Conservation (phyloP, 1,140 invertebrate genomes). For the fruit fly (Drosophila melanogaster) region DNA sequence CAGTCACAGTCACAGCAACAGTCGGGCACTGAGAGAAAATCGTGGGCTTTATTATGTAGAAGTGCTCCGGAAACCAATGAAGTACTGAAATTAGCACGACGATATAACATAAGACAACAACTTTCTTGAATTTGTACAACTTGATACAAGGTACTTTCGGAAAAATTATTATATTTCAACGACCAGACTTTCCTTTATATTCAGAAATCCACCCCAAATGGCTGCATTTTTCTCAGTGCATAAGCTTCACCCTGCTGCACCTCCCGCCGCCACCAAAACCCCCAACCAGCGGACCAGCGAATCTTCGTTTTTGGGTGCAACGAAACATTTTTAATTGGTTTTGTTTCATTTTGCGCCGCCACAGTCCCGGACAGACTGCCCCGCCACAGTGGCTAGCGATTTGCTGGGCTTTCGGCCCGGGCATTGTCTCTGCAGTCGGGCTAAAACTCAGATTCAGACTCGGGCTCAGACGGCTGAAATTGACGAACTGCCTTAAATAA, state of each 20-base stretch:
- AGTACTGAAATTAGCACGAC: no score
- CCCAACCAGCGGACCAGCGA: conserved; percentile 19
- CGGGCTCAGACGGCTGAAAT: conserved; percentile 51
- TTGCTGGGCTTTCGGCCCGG: conserved; percentile 54
- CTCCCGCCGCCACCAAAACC: not conserved
- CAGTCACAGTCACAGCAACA: conserved; percentile 32
- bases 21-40: conserved; percentile 9
- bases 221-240: conserved; percentile 1
- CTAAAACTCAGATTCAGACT: conserved; percentile 11
- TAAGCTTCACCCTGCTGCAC: conserved; percentile 1
- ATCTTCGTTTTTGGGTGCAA: conserved; percentile 82
- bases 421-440: conserved; percentile 53
- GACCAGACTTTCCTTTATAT: no score
- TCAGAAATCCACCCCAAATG: no score
- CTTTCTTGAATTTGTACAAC: no score
- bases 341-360: conserved; percentile 81
- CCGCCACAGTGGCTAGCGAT: conserved; percentile 80
- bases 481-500: conserved; percentile 80
- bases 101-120: no score
- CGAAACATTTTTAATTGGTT: conserved; percentile 84
- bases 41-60: not conserved
- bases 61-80: not conserved
- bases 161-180: no score
- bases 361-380: conserved; percentile 48
- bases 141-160: no score